A percentile compares a stretch with the other conserved stretches of the same genome.
phyloP scores from a whole-genome alignment of 2,797 vertebrate species.

The Chloroceryle inda region DNA sequence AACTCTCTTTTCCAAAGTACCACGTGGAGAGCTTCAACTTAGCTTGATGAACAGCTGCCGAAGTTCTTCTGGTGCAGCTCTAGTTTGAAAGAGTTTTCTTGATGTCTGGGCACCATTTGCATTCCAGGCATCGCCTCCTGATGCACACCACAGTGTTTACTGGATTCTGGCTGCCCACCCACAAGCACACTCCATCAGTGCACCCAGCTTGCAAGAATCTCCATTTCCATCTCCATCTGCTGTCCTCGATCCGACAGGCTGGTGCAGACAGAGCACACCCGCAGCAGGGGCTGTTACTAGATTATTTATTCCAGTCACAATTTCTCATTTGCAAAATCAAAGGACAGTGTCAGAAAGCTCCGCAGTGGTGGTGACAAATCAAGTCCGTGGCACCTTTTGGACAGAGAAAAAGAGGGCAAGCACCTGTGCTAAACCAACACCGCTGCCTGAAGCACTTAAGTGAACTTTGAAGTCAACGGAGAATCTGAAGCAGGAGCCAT shows the following conservation, averaged over 20 bases:
- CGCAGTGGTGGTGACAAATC: background rate
- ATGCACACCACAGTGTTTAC: accelerated
- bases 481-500: background rate
- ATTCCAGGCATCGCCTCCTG: background rate
- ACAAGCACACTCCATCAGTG: background rate
- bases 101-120: background rate
- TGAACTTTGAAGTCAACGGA: background rate
- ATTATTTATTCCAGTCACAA: background rate
- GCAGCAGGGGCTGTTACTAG: background rate
- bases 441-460: background rate
- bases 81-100: background rate
- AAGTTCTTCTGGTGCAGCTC: background rate
- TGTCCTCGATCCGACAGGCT: background rate
- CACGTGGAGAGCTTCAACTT: background rate
- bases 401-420: background rate
- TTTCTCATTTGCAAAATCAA: background rate
- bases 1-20: background rate
- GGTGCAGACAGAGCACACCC: background rate
- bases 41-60: background rate
- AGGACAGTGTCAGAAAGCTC: background rate
- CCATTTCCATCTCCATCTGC: background rate
- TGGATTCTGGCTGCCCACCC: background rate
- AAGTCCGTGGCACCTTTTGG: background rate
- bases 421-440: background rate
- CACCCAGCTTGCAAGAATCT: background rate